phyloP scores from a whole-genome alignment of 2,113 vertebrate species.

The Dasyornis broadbenti region DNA sequence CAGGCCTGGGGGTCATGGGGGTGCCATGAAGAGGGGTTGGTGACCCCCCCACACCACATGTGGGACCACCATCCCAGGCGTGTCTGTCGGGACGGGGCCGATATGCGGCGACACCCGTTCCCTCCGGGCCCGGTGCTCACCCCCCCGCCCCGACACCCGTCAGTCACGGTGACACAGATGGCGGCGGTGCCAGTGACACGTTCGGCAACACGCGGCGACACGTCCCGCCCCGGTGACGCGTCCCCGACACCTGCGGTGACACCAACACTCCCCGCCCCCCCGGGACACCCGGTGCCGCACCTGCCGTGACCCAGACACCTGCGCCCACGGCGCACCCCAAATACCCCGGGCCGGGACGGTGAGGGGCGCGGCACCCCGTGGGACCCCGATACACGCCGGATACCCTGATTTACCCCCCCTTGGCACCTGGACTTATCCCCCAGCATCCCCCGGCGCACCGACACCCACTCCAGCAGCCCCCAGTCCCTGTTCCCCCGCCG shows the following conservation, averaged over 20 bases:
- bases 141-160: not conserved
- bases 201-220: not conserved
- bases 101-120: not conserved
- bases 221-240: not conserved
- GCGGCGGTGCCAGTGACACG: not conserved
- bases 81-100: not conserved
- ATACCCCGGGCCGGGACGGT: not conserved
- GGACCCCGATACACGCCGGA: not conserved
- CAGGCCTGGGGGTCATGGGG: too few relatives aligned
- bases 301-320: not conserved
- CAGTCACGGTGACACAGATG: constrained; percentile 9
- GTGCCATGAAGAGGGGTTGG: too few relatives aligned
- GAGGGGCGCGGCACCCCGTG: too few relatives aligned
- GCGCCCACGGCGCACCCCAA: not conserved
- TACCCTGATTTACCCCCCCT: not conserved
- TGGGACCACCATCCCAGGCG: too few relatives aligned
- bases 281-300: not conserved
- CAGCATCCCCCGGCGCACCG: not conserved
- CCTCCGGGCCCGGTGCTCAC: not conserved
- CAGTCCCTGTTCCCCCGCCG: not conserved
- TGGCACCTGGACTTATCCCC: not conserved
- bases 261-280: not conserved
- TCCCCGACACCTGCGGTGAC: not conserved
- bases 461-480: not conserved
- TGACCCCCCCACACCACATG: not conserved